phyloP scores from a whole-genome alignment of 2,888 invertebrate genomes.

The Temnothorax ravouxi region DNA sequence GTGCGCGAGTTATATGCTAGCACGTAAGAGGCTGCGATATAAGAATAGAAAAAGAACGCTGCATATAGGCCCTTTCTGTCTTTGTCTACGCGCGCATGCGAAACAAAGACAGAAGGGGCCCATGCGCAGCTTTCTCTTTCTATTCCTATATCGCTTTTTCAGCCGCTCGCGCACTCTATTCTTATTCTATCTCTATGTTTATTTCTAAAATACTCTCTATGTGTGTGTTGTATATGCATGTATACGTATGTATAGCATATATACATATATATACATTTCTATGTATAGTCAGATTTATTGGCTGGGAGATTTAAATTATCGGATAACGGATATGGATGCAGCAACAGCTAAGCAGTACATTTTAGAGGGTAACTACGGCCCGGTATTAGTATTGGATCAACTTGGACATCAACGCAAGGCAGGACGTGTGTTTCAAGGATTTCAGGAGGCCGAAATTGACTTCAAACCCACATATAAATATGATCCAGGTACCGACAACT shows the following conservation, averaged over 20 bases:
- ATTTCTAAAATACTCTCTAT: not conserved
- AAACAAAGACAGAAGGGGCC: too few species aligned
- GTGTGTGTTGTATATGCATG: not conserved
- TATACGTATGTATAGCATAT: not conserved
- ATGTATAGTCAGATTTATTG: conserved; percentile 95
- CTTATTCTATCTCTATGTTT: too few species aligned
- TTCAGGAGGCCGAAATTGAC: conserved; percentile 94
- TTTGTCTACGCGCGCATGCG: too few species aligned
- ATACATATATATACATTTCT: not conserved
- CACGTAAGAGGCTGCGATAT: too few species aligned
- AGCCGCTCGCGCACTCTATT: too few species aligned
- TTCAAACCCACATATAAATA: conserved; percentile 99
- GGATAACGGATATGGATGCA: conserved; percentile 94
- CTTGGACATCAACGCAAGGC: conserved; percentile 92
- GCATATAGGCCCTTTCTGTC: too few species aligned
- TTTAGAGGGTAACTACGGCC: conserved; percentile 86
- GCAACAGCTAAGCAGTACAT: conserved; percentile 90
- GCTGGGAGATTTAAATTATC: conserved; percentile 99
- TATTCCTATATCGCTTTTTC: too few species aligned
- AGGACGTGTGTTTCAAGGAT: conserved; percentile 93
- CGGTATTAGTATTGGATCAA: conserved; percentile 94
- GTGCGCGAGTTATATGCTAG: too few species aligned
- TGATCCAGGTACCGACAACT: conserved; percentile 97
- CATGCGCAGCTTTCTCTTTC: too few species aligned
- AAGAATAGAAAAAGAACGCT: too few species aligned